Evolutionary conservation across 2,113 vertebrate species (phyloP), one percentile per base, ranked within the genome.

Genomic region (Myrmophylax atrothorax): DNA sequence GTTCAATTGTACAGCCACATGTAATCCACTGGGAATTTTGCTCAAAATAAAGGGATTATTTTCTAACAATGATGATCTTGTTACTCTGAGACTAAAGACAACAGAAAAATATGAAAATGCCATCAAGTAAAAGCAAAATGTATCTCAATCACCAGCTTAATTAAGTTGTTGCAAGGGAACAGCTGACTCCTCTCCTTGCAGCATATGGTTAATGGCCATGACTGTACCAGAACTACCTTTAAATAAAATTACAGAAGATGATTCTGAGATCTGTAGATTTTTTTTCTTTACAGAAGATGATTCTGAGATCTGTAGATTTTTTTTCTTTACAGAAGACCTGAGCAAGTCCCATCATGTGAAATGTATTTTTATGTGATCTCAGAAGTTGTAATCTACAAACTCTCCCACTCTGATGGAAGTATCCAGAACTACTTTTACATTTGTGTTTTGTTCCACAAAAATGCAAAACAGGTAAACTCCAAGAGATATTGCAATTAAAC

Each of bases 51-150:
- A 87, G 47, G 33, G 31, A 60, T 50, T 46, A 16, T 37, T 93
- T 87, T 79, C 20, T 60, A 85, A 72, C 3, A 1, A 75, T 25
- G 8, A 89, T 9, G 9, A 70, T n/a, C 3, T 26, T 47, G 25
- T 78, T 87, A 87, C 46, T 76, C 62, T 29, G 44, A 64, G 70
- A 64, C 58, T 77, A 40, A 87, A 70, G 33, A 72, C 14, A 47
- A 38, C 14, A 79, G 31, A 68, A 50, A 80, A 85, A 69, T 49
- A 59, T 5, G 10, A 42, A 83, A 90, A 68, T 42, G 33, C 37
- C 16, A 38, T 14, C 7, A 64, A 68, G 29, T 28, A 87, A 60
- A 68, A 85, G 3, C 2, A 4, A 76, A 86, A 20, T 0, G 0
- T 23, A 8, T 50, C 29, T 50, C 22, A 55, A 25, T 59, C 38